Evolutionary conservation across 35 echinoderm and acorn worm genomes (phyloP), one percentile per base, ranked within the genome.

Genomic region (Apostichopus parvimensis): DNA sequence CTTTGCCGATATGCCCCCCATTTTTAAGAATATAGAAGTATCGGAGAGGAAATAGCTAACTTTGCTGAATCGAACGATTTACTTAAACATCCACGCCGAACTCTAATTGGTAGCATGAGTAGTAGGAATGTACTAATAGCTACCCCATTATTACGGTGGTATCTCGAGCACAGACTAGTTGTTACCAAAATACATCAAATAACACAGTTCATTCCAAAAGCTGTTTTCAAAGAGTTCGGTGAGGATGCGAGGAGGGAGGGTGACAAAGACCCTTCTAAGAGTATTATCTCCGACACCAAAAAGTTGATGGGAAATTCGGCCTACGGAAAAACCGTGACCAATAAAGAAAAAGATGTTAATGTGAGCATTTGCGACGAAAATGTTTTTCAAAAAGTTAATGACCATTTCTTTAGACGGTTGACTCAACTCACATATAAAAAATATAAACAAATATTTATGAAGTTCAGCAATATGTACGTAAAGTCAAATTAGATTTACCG

Each of bases 201-300:
- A 2, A 64, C 60, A 54, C 56, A 79, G 77, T 93, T 89, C 57
- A 18, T 86, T 22, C 76, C 83, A 6, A 93, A 93, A 78, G 86
- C 72, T 11, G 87, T 87, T 22, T 89, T 93, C 34, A 90, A 78
- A 58, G 25, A 52, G 21, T 93, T 93, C 28, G 87, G 87, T 20
- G 83, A 77, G 87, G 87, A 75, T 18, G 87, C 87, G 13, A 87
- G 83, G 18, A 24, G 79, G 53, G 79, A 81, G 18, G 93, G 78
- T 21, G 87, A 94, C 59, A 59, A 65, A 18, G 93, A 94, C 76
- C 93, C 93, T 10, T 81, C 87, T 21, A 91, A 94, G 55, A 75
- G 79, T 17, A 94, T 94, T 17, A 90, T 94, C 18, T 87, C 93
- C 6, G 93, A 94, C 58, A 94, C 93, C 9, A 94, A 91, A 88